Conservation (phyloP, 2,113 vertebrate species). For the Uria lomvia region DNA sequence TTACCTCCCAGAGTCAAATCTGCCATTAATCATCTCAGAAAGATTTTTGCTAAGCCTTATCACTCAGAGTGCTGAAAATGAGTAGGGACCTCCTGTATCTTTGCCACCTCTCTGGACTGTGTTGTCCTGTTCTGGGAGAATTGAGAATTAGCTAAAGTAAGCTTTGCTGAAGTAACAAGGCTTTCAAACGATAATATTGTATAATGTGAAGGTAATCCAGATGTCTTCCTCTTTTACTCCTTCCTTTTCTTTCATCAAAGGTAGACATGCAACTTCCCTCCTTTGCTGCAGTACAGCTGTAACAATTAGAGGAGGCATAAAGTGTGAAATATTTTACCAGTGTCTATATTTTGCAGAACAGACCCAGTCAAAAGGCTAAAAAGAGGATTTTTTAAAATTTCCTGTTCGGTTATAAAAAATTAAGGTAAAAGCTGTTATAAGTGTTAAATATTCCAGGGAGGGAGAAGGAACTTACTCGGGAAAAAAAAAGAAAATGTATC, state of each 20-base stretch:
- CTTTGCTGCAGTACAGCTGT: not conserved
- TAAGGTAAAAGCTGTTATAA: not conserved
- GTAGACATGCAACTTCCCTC: not conserved
- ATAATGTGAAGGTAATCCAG: not conserved
- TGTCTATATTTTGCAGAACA: not conserved
- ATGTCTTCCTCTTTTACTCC: not conserved
- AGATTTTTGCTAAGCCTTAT: conserved; percentile 33
- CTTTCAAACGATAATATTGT: not conserved
- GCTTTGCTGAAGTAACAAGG: conserved; percentile 24
- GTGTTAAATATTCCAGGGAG: not conserved
- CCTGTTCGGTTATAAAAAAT: not conserved
- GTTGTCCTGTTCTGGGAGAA: conserved; percentile 25
- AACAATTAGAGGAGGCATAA: not conserved
- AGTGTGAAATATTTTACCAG: not conserved
- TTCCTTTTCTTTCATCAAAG: conserved; percentile 10
- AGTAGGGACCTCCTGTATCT: conserved; percentile 29
- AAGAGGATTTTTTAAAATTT: not conserved
- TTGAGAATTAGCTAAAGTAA: conserved; percentile 8
- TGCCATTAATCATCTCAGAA: conserved; percentile 69
- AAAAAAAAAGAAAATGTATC: not conserved
- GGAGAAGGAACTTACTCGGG: not conserved
- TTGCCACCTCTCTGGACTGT: not conserved
- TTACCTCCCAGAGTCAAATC: conserved; percentile 64
- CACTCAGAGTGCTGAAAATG: conserved; percentile 33
- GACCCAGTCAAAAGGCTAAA: not conserved